A percentile compares a stretch with the other conserved stretches of the same genome.
Conservation (phyloP, 1,140 invertebrate genomes). For the Drosophila sechellia region DNA sequence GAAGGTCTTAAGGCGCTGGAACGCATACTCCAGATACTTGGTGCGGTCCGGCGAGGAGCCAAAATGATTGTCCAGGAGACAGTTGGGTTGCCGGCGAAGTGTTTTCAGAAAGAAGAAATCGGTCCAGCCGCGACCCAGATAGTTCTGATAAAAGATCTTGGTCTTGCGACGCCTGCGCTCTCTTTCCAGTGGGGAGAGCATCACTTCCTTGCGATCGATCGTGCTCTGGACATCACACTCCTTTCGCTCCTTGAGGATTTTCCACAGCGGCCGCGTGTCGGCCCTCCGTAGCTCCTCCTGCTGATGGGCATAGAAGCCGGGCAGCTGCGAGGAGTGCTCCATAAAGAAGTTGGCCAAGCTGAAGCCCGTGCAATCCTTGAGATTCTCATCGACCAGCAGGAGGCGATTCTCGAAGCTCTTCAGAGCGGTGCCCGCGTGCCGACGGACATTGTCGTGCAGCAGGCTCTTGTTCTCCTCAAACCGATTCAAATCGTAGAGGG, state of each 20-base stretch:
- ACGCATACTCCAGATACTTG: constrained; percentile 23
- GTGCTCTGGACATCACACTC: constrained; percentile 74
- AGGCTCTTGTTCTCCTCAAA: constrained; percentile 70
- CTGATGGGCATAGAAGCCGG: constrained; percentile 35
- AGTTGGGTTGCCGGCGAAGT: constrained; percentile 48
- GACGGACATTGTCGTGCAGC: constrained; percentile 47
- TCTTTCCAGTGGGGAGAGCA: constrained; percentile 58
- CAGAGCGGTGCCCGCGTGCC: constrained; percentile 43
- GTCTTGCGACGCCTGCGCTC: constrained; percentile 61
- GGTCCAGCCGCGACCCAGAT: constrained; percentile 62
- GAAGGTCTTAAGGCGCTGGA: constrained; percentile 34
- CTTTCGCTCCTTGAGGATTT: constrained; percentile 28
- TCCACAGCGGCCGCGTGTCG: constrained; percentile 50
- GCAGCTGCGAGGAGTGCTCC: constrained; percentile 37
- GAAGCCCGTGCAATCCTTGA: constrained; percentile 54
- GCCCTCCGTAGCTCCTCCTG: constrained; percentile 3
- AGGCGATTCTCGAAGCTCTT: constrained; percentile 53
- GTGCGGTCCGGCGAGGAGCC: constrained; percentile 15
- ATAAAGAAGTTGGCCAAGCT: constrained; percentile 58
- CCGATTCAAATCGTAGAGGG: constrained; percentile 63
- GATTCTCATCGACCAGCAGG: constrained; percentile 60
- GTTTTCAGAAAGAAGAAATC: constrained; percentile 70
- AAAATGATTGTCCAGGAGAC: constrained; percentile 16
- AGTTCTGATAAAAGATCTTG: constrained; percentile 71
- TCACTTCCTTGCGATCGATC: constrained; percentile 32